phyloP scores from a whole-genome alignment of 2,888 invertebrate species.

The Desoria tigrina region DNA sequence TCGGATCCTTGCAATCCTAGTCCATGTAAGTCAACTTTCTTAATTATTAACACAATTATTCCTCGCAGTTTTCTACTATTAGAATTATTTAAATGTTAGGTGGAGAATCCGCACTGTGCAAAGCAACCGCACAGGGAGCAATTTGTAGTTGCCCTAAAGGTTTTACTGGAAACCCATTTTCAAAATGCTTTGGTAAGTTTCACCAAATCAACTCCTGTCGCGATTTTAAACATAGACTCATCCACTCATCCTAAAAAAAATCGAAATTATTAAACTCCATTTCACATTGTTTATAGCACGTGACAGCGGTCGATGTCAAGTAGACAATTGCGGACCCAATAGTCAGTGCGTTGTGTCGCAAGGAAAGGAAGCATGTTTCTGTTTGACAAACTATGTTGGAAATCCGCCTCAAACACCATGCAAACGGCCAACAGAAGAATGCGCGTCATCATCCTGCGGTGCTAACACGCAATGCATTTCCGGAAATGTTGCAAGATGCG shows the following conservation, averaged over 20 bases:
- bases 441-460: slow-evolving; percentile 82
- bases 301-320: slow-evolving; percentile 79
- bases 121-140: slow-evolving; percentile 79
- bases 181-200: slow-evolving; percentile 75
- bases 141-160: slow-evolving; percentile 88
- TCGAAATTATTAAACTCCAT: slow-evolving; percentile 13
- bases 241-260: no score
- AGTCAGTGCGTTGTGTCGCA: slow-evolving; percentile 78
- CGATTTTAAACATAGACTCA: neutral
- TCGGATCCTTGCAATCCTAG: slow-evolving; percentile 69
- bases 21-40: slow-evolving; percentile 64
- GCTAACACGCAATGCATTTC: slow-evolving; percentile 83
- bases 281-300: slow-evolving; percentile 65
- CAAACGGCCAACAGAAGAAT: slow-evolving; percentile 72
- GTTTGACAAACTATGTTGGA: slow-evolving; percentile 82
- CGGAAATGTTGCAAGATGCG: slow-evolving; percentile 84
- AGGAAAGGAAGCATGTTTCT: slow-evolving; percentile 79
- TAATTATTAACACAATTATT: no score
- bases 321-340: slow-evolving; percentile 73
- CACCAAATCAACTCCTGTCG: slow-evolving; percentile 31
- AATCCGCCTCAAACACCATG: slow-evolving; percentile 75
- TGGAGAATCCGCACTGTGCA: slow-evolving; percentile 80
- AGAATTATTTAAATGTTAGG: no score
- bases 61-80: no score
- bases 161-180: slow-evolving; percentile 85